Percentiles rank a stretch among this genome's conserved stretches.
Conservation (phyloP, 2,113 vertebrate species). For the Lycaon pictus region DNA sequence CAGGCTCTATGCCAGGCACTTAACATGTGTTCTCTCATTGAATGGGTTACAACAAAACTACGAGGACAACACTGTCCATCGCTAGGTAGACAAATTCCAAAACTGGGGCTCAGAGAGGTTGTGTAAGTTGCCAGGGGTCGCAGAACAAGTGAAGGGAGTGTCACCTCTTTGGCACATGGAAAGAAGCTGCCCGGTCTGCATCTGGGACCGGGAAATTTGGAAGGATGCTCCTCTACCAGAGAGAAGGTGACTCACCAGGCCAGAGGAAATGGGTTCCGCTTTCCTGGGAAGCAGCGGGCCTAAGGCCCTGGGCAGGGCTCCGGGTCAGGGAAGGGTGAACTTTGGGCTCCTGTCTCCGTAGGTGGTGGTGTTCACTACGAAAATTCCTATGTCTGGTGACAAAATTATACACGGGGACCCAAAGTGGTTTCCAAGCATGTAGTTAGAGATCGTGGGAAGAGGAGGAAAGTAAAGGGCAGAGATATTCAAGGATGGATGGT, state of each 20-base stretch:
- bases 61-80: background rate
- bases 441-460: background rate
- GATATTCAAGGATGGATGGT: background rate
- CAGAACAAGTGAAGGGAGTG: background rate
- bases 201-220: background rate
- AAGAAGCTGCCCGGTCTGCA: background rate
- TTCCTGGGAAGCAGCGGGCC: background rate
- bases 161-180: background rate
- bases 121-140: background rate
- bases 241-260: background rate
- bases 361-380: background rate
- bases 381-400: slow-evolving; percentile 36
- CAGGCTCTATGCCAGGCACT: background rate
- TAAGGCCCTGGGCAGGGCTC: background rate
- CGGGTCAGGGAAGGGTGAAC: background rate
- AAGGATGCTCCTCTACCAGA: background rate
- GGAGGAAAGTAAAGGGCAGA: slow-evolving; percentile 8
- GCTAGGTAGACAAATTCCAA: background rate
- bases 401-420: slow-evolving; percentile 39
- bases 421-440: slow-evolving; percentile 12
- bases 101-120: slow-evolving; percentile 1
- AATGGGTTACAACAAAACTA: background rate
- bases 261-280: background rate
- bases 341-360: background rate
- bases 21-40: background rate